phyloP scores from a whole-genome alignment of 2,113 vertebrate species.

The Pontoporia blainvillei region DNA sequence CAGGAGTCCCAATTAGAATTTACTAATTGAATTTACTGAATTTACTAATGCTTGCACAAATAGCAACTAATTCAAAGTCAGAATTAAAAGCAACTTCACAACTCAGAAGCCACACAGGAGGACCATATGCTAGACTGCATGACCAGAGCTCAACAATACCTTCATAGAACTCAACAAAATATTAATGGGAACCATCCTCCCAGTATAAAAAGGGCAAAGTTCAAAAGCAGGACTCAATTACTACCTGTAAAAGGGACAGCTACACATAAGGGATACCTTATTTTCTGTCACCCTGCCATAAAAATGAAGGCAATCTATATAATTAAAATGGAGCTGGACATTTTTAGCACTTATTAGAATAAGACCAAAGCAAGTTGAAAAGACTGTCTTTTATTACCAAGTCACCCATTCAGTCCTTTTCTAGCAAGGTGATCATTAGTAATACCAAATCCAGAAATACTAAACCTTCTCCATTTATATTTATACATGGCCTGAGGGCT shows the following conservation, averaged over 20 bases:
- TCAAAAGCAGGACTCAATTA: background rate
- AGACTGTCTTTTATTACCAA: background rate
- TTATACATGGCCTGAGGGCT: background rate
- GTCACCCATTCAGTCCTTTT: background rate
- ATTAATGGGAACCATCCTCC: background rate
- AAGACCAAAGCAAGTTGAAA: background rate
- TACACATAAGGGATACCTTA: background rate
- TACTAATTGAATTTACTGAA: background rate
- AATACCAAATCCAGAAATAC: background rate
- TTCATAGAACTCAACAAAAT: background rate
- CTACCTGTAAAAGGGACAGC: background rate
- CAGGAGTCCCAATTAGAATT: background rate
- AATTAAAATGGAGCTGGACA: background rate
- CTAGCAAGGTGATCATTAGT: background rate
- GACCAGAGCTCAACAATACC: background rate
- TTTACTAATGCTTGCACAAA: conserved; percentile 17
- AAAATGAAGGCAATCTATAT: conserved; percentile 6
- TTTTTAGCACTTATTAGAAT: conserved; percentile 4
- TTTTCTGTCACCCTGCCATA: background rate
- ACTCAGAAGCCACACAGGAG: background rate
- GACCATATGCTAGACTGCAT: background rate
- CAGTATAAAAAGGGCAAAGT: background rate
- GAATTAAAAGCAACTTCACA: background rate
- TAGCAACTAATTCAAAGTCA: conserved; percentile 2
- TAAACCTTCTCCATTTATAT: background rate